phyloP scores from a whole-genome alignment of 2,113 vertebrate species.

The Vireo altiloquus region DNA sequence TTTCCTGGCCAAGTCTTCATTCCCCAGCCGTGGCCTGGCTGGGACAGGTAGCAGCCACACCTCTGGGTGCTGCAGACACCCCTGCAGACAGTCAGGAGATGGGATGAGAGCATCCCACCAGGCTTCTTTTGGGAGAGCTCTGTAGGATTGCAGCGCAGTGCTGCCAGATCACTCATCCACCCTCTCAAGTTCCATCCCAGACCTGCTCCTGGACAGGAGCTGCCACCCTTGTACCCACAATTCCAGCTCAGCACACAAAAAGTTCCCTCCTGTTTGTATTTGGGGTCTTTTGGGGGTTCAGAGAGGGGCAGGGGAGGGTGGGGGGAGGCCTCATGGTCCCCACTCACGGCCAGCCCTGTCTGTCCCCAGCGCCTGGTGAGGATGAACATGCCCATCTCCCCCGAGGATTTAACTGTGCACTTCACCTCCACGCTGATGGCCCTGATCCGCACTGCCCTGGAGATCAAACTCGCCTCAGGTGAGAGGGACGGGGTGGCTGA shows the following conservation, averaged over 20 bases:
- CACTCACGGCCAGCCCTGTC: background rate
- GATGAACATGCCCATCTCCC: conserved; percentile 96
- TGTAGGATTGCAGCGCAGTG: background rate
- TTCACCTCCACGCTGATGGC: conserved; percentile 95
- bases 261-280: rapidly evolving
- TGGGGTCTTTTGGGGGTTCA: background rate
- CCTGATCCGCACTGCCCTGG: conserved; percentile 89
- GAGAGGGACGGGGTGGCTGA: background rate
- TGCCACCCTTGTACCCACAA: rapidly evolving
- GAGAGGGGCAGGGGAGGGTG: background rate
- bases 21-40: background rate
- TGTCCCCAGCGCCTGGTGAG: conserved; percentile 85
- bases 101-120: background rate
- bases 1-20: background rate
- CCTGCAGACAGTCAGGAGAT: background rate
- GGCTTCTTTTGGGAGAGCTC: background rate
- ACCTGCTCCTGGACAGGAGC: background rate
- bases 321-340: background rate
- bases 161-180: conserved; percentile 9
- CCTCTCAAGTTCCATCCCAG: background rate
- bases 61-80: background rate
- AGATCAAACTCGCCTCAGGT: conserved; percentile 93
- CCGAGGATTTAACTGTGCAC: conserved; percentile 86
- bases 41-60: rapidly evolving
- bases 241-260: conserved; percentile 11